These are phyloP conservation scores for Cephus nigrinus DNA, from an alignment of 2,888 invertebrate genomes.

Conservation along the genomic window DNA sequence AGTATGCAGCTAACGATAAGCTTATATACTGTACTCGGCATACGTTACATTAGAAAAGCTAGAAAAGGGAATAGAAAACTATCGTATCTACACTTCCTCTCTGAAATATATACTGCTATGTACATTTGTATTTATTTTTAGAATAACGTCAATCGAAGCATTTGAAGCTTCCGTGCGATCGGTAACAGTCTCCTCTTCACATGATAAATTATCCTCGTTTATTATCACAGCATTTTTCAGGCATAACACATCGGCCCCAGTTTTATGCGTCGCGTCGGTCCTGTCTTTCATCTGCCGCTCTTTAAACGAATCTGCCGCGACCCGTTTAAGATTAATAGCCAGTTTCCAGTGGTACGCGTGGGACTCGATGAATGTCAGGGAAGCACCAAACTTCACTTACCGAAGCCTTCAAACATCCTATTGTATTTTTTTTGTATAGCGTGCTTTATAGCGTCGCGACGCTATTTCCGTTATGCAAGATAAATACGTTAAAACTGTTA, in stretches of 20 bases:
- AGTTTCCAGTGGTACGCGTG: background rate
- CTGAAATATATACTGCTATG: background rate
- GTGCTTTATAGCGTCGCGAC: background rate
- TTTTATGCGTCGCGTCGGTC: constrained; percentile 1
- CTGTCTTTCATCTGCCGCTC: constrained; percentile 6
- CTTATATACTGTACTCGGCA: background rate
- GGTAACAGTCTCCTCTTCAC: constrained; percentile 1
- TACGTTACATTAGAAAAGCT: background rate
- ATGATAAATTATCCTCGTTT: constrained; percentile 2
- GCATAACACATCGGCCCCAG: constrained; percentile 1
- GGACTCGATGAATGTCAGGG: background rate
- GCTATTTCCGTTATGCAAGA: background rate
- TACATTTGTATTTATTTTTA: background rate
- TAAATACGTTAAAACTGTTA: background rate
- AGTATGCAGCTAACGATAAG: background rate
- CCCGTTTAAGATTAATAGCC: background rate
- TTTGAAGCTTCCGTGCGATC: background rate
- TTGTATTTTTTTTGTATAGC: background rate
- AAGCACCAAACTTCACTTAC: background rate
- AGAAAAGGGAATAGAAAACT: background rate
- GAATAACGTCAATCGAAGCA: background rate
- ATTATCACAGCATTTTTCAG: background rate
- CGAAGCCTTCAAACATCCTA: background rate
- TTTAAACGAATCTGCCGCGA: background rate
- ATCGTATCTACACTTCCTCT: background rate